Percentiles rank a stretch among this genome's conserved stretches.
These are phyloP conservation scores for Cyprinodon diabolis DNA, from an alignment of 2,797 vertebrate genomes.

Conservation along the genomic window DNA sequence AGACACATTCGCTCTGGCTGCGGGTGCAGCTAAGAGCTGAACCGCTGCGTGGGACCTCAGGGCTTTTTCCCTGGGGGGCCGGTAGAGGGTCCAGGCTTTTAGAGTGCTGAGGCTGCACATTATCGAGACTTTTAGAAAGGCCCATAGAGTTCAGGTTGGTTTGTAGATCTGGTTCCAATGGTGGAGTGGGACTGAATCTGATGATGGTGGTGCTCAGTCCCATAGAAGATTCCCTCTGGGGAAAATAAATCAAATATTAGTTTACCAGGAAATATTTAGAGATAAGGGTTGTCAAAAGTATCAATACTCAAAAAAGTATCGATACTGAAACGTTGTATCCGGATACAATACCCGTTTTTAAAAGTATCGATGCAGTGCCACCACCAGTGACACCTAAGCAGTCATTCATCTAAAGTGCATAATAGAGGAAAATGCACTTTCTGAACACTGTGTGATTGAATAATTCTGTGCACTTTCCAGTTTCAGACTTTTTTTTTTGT, in stretches of 20 bases:
- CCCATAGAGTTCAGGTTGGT: constrained; percentile 30
- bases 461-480: too few relatives aligned
- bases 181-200: constrained; percentile 86
- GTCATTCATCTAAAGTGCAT: too few relatives aligned
- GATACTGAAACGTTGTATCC: too few relatives aligned
- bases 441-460: too few relatives aligned
- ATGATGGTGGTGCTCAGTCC: constrained; percentile 93
- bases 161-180: constrained; percentile 68
- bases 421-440: too few relatives aligned
- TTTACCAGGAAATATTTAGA: neutral
- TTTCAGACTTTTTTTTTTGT: too few relatives aligned
- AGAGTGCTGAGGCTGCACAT: constrained; percentile 50
- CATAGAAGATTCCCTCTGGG: constrained; percentile 82
- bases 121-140: constrained; percentile 45
- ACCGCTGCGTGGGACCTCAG: constrained; percentile 33
- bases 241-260: constrained; percentile 11
- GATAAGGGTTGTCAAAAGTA: neutral
- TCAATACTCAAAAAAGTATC: too few relatives aligned
- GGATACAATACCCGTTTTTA: too few relatives aligned
- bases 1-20: constrained; percentile 72
- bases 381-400: too few relatives aligned
- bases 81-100: constrained; percentile 71
- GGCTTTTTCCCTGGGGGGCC: constrained; percentile 47
- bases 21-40: constrained; percentile 60
- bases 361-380: too few relatives aligned